phyloP scores from a whole-genome alignment of 1,140 invertebrate genomes.

The Diabrotica undecimpunctata region DNA sequence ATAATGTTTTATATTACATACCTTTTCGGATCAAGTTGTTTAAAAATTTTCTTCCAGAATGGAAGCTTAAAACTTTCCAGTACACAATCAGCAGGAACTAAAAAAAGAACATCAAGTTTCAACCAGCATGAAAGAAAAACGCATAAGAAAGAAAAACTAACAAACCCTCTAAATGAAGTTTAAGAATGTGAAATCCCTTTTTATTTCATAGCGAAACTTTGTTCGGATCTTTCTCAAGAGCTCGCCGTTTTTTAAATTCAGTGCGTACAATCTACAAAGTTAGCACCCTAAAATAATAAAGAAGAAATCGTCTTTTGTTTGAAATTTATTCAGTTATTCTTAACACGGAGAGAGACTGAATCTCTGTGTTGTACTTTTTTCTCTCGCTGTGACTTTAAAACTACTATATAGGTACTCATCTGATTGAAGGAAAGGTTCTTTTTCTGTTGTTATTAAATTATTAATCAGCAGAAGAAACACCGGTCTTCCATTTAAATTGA shows the following conservation, averaged over 20 bases:
- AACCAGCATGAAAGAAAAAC: background rate
- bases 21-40: no score
- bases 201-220: slow-evolving; percentile 18
- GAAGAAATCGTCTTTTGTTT: slow-evolving; percentile 8
- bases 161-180: slow-evolving; percentile 17
- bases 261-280: slow-evolving; percentile 8
- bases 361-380: background rate
- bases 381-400: background rate
- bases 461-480: background rate
- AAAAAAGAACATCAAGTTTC: background rate
- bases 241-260: slow-evolving; percentile 15
- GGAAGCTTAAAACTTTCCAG: background rate
- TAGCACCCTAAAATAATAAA: slow-evolving; percentile 11
- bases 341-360: background rate
- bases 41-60: background rate
- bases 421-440: background rate
- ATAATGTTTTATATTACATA: no score
- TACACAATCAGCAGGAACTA: background rate
- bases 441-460: background rate
- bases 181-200: slow-evolving; percentile 18
- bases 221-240: slow-evolving; percentile 10
- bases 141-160: slow-evolving; percentile 4
- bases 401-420: background rate
- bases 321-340: slow-evolving; percentile 12
- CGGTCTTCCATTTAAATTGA: background rate